These are phyloP conservation scores for Eriosoma lanigerum DNA, from an alignment of 1,140 invertebrate species.

Conservation along the genomic window DNA sequence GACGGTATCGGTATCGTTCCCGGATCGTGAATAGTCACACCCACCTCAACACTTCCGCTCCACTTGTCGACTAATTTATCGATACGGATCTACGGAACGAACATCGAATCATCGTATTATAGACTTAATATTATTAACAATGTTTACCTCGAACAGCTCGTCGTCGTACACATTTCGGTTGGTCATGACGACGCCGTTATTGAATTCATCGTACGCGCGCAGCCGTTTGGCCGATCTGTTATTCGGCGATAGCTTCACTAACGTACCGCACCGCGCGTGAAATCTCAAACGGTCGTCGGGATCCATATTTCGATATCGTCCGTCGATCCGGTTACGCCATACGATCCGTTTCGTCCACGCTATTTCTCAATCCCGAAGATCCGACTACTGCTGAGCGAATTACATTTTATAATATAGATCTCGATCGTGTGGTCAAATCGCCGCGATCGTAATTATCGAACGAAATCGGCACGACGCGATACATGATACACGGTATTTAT, in stretches of 20 bases:
- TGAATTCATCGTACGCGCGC: slow-evolving; percentile 89
- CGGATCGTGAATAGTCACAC: slow-evolving; percentile 91
- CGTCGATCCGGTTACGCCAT: too few relatives aligned
- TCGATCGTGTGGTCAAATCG: too few relatives aligned
- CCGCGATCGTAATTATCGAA: too few relatives aligned
- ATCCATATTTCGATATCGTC: neutral
- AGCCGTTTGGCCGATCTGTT: slow-evolving; percentile 82
- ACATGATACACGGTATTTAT: too few relatives aligned
- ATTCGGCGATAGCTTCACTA: slow-evolving; percentile 84
- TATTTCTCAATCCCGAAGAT: too few relatives aligned
- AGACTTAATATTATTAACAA: neutral
- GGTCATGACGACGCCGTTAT: slow-evolving; percentile 91
- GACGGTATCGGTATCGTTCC: slow-evolving; percentile 86
- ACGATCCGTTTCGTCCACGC: too few relatives aligned
- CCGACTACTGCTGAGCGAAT: too few relatives aligned
- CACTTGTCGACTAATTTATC: slow-evolving; percentile 89
- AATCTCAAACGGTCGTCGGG: slow-evolving; percentile 61
- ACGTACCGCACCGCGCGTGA: slow-evolving; percentile 81
- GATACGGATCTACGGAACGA: slow-evolving; percentile 71
- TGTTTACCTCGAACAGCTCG: slow-evolving; percentile 84
- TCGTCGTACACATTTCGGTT: slow-evolving; percentile 82
- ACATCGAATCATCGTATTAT: neutral
- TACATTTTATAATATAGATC: too few relatives aligned
- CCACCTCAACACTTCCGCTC: slow-evolving; percentile 92
- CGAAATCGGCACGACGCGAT: too few relatives aligned